Evolutionary conservation across 2,888 invertebrate genomes (phyloP), one percentile per base, ranked within the genome.

Genomic region (Stenoptilia bipunctidactyla): DNA sequence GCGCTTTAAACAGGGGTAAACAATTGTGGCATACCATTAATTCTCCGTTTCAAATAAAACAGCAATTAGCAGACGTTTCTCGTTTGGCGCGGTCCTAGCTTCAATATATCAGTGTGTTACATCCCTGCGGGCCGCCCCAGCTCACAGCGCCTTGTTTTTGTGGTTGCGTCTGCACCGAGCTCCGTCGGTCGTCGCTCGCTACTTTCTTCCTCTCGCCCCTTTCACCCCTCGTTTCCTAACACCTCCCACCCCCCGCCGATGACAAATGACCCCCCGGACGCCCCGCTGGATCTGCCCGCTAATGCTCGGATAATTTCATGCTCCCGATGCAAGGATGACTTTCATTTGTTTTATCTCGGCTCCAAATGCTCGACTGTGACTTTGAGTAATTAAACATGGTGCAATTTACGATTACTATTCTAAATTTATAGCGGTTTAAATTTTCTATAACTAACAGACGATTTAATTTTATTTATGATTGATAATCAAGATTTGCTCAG

Each of bases 261-360:
- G 83, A 84, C 83, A 83, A 84, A 85, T 84, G 84, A 80, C 77
- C 68, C 65, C 65, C 73, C 71, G 72, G 62, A 64, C 68, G 61
- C 70, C 67, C 69, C 61, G 59, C 67, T 60, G 61, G 55, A 64
- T 52, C 66, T 50, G 56, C 62, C 59, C 63, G 70, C 71, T 80
- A 76, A 79, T 79, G 77, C 69, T 66, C 74, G 70, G 75, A 80
- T 83, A 82, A 80, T 80, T 77, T 75, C 74, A 76, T 76, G 72
- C 66, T 65, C 61, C 66, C 66, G 66, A 66, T 70, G 69, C 71
- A 68, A 30, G 30, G 30, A 30, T 30, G 30, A 30, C 30, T 30
- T 30, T 30, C 30, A 12, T 30, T 30, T 10, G 9, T 9, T 30
- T 30, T 30, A 42, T 40, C 14, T 1, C 20, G 20, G n/a, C n/a